Percentiles rank a stretch among this genome's conserved stretches.
phyloP scores from a whole-genome alignment of 2,797 vertebrate genomes.

The Atherinosoma microstoma region DNA sequence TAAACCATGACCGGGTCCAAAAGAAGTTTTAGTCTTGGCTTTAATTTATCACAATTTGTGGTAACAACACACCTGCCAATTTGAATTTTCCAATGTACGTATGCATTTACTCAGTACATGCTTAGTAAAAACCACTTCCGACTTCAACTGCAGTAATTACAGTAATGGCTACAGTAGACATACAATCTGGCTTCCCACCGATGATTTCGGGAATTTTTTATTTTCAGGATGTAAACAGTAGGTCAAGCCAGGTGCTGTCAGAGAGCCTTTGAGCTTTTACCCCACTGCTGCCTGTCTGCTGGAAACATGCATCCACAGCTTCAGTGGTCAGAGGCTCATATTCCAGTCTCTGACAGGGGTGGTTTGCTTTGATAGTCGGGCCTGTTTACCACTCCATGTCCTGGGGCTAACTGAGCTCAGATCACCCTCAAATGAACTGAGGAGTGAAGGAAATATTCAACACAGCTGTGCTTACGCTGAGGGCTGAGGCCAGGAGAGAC shows the following conservation, averaged over 20 bases:
- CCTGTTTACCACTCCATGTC: slow-evolving; percentile 81
- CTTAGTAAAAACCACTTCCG: slow-evolving; percentile 42
- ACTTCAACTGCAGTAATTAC: slow-evolving; percentile 42
- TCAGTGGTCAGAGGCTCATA: slow-evolving; percentile 76
- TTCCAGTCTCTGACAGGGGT: slow-evolving; percentile 75
- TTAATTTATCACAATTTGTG: slow-evolving; percentile 12
- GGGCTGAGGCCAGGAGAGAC: slow-evolving; percentile 57
- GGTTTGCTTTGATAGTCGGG: slow-evolving; percentile 83
- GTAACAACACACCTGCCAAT: slow-evolving; percentile 2
- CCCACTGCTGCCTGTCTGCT: slow-evolving; percentile 49
- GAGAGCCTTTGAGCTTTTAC: slow-evolving; percentile 51
- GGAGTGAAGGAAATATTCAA: slow-evolving; percentile 85
- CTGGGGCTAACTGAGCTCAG: slow-evolving; percentile 77
- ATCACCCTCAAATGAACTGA: slow-evolving; percentile 84
- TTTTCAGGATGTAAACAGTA: slow-evolving; percentile 54
- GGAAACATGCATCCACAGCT: slow-evolving; percentile 49
- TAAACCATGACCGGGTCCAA: background rate
- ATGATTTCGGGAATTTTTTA: slow-evolving; percentile 53
- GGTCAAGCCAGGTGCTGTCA: slow-evolving; percentile 55
- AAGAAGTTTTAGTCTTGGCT: background rate
- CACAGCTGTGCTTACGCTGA: slow-evolving; percentile 80
- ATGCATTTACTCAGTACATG: slow-evolving; percentile 30
- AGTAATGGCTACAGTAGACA: slow-evolving; percentile 54
- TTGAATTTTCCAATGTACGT: slow-evolving; percentile 3
- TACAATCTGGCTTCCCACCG: slow-evolving; percentile 38